phyloP scores from a whole-genome alignment of 2,888 invertebrate genomes.

The Stenichneumon culpator region DNA sequence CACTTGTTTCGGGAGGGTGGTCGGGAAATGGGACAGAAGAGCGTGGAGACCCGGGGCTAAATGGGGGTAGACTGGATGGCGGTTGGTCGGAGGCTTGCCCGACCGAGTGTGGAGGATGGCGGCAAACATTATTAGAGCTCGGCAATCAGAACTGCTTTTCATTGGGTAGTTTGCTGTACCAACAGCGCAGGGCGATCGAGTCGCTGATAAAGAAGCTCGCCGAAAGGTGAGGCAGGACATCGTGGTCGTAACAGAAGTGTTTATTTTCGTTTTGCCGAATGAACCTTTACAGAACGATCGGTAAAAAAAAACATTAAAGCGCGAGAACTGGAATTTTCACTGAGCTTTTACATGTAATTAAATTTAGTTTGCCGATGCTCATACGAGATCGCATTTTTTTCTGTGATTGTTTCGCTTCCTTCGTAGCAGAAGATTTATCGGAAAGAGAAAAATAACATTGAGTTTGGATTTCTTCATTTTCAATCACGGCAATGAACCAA shows the following conservation, averaged over 20 bases:
- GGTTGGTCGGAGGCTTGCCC: not conserved
- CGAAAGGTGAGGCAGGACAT: not conserved
- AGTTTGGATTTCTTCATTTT: too few relatives aligned
- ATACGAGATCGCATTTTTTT: not conserved
- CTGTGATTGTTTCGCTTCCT: not conserved
- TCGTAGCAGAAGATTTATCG: not conserved
- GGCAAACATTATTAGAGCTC: slow-evolving; percentile 25
- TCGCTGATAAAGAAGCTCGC: slow-evolving; percentile 20
- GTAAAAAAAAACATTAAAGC: not conserved
- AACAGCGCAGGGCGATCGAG: not conserved
- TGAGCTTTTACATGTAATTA: not conserved
- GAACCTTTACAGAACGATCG: not conserved
- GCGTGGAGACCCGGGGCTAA: not conserved
- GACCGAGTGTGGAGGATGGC: not conserved
- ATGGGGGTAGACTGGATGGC: not conserved
- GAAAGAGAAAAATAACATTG: too few relatives aligned
- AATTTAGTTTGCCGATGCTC: not conserved
- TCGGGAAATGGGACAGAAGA: not conserved
- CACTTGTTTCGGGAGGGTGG: not conserved
- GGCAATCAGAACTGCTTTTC: slow-evolving; percentile 38
- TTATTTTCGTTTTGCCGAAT: not conserved
- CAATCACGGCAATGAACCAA: too few relatives aligned
- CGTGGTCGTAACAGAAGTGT: not conserved
- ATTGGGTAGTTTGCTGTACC: slow-evolving; percentile 26
- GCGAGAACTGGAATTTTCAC: too few relatives aligned